phyloP scores from a whole-genome alignment of 2,113 vertebrate species.

The Glareola pratincola region DNA sequence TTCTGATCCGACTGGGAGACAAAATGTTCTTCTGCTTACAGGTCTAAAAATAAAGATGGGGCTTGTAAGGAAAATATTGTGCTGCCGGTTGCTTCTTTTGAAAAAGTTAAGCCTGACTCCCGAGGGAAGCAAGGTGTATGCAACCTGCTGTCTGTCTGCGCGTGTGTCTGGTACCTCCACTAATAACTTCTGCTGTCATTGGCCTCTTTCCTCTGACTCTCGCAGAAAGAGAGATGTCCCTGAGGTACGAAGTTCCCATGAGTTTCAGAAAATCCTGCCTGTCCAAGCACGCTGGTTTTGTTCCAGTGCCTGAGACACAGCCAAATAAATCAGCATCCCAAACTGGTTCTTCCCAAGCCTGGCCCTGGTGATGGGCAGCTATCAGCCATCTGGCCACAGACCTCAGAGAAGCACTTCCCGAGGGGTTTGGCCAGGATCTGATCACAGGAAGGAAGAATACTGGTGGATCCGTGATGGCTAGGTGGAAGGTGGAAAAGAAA shows the following conservation, averaged over 20 bases:
- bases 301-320: not conserved
- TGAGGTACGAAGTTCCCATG: not conserved
- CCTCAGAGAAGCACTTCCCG: not conserved
- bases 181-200: not conserved
- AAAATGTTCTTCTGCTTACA: constrained; percentile 38
- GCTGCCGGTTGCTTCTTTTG: not conserved
- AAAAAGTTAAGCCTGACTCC: not conserved
- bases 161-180: not conserved
- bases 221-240: not conserved
- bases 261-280: not conserved
- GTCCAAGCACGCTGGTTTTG: not conserved
- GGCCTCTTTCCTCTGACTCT: not conserved
- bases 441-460: not conserved
- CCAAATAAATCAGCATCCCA: not conserved
- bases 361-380: not conserved
- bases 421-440: not conserved
- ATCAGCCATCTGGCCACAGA: not conserved
- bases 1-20: not conserved
- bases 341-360: not conserved
- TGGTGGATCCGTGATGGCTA: not conserved
- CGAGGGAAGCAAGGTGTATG: not conserved
- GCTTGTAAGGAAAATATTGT: constrained; percentile 31
- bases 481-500: not conserved
- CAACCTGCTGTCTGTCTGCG: not conserved
- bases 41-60: constrained; percentile 59